Evolutionary conservation across 2,888 invertebrate species (phyloP).

Genomic region (Teleiodes luculella): DNA sequence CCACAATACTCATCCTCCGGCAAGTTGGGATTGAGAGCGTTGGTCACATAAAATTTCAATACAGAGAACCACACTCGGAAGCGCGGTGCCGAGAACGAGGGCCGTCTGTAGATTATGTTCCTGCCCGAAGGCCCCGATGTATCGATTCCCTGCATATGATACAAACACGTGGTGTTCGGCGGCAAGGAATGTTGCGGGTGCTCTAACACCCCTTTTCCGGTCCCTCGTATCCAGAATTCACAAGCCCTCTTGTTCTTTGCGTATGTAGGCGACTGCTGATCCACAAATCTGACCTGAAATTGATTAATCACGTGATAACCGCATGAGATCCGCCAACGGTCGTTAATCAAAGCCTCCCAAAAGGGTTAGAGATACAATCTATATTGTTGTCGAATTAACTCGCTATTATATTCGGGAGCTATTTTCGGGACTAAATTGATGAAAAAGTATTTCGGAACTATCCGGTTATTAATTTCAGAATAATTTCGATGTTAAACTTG

Average conservation of each 20-base stretch:
- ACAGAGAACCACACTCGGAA: conserved; percentile 92
- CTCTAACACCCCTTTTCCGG: conserved; percentile 87
- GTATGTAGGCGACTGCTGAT: conserved; percentile 89
- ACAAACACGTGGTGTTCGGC: conserved; percentile 92
- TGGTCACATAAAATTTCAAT: conserved; percentile 89
- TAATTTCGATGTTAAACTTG: neutral
- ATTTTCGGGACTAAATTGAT: neutral
- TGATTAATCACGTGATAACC: conserved; percentile 42
- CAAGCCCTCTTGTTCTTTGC: conserved; percentile 91
- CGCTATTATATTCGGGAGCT: neutral
- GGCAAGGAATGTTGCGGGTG: conserved; percentile 92
- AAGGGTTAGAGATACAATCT: conserved; percentile 22
- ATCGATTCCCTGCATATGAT: conserved; percentile 85
- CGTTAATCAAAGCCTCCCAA: conserved; percentile 33
- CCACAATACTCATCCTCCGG: conserved; percentile 87
- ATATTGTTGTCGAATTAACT: conserved; percentile 23
- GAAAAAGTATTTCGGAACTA: neutral
- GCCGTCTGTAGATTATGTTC: conserved; percentile 74
- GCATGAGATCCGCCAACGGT: conserved; percentile 30
- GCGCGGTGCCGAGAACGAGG: conserved; percentile 81
- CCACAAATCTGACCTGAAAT: conserved; percentile 89
- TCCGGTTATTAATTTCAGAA: neutral
- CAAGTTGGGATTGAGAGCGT: conserved; percentile 80
- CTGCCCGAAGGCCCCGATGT: conserved; percentile 79
- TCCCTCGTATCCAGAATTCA: conserved; percentile 91